Evolutionary conservation across 2,113 vertebrate species (phyloP).

Genomic region (human): GRCh38 chrX:130183001-130183500

Average conservation of each 20-base stretch:
- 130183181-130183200: neutral
- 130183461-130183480: no score
- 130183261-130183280: slow-evolving; percentile 5
- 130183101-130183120: neutral
- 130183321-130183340: no score
- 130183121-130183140: neutral
- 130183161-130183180: neutral
- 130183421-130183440: no score
- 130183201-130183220: neutral
- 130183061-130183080: neutral
- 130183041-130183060: neutral
- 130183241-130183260: neutral
- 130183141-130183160: neutral
- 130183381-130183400: no score
- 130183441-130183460: no score
- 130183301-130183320: no score
- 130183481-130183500: no score
- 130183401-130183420: no score
- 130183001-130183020: neutral
- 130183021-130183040: neutral
- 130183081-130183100: neutral
- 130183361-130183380: no score
- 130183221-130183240: neutral
- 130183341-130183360: no score
- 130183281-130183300: no score